A percentile compares a stretch with the other conserved stretches of the same genome.
Conservation (phyloP, 2,888 invertebrate species). For the Lasioglossum zephyrum region DNA sequence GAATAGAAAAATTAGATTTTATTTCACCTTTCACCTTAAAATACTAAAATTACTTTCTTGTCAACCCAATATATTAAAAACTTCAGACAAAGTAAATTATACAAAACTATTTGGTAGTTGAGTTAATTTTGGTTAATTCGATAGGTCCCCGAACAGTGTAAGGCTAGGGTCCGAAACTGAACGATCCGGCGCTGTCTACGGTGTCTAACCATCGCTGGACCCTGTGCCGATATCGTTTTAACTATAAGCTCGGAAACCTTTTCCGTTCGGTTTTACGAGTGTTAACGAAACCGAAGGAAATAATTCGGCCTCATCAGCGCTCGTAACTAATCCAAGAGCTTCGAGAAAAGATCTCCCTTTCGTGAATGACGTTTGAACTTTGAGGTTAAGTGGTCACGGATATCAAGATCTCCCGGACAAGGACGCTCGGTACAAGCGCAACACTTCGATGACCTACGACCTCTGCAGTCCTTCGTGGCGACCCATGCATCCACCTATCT, state of each 20-base stretch:
- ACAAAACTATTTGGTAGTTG: too few species aligned
- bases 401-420: constrained; percentile 71
- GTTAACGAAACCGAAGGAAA: not conserved
- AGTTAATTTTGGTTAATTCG: too few species aligned
- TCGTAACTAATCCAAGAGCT: not conserved
- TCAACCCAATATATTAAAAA: too few species aligned
- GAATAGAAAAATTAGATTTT: too few species aligned
- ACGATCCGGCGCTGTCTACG: not conserved
- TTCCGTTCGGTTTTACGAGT: not conserved
- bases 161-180: too few species aligned
- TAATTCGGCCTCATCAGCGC: not conserved
- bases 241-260: not conserved
- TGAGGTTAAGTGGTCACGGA: constrained; percentile 59
- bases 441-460: constrained; percentile 62
- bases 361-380: constrained; percentile 61
- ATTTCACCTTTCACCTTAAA: too few species aligned
- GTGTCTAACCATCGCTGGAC: not conserved
- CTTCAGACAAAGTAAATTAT: too few species aligned
- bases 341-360: constrained; percentile 34
- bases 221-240: not conserved
- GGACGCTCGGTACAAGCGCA: constrained; percentile 52
- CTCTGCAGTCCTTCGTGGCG: constrained; percentile 43
- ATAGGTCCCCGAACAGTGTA: too few species aligned
- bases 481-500: constrained; percentile 39
- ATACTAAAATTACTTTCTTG: too few species aligned